Evolutionary conservation across 2,888 invertebrate species (phyloP).

Genomic region (Elysia crispata): DNA sequence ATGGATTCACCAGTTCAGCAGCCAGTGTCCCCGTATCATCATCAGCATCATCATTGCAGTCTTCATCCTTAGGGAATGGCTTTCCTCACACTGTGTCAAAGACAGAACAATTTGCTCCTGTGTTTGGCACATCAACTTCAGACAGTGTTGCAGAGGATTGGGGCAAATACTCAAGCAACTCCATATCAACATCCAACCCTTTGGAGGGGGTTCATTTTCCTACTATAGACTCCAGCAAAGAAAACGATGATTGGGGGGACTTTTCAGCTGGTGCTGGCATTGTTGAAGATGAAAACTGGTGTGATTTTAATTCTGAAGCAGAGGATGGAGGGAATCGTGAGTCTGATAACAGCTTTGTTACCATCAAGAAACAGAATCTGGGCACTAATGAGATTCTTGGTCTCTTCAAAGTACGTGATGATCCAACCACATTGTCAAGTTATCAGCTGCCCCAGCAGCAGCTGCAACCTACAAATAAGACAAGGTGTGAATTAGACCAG

Average conservation of each 20-base stretch:
- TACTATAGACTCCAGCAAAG: no score
- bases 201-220: no score
- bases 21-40: no score
- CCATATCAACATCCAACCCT: no score
- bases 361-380: conserved; percentile 64
- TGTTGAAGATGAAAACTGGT: not conserved
- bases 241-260: not conserved
- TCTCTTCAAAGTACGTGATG: conserved; percentile 65
- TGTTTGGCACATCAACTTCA: no score
- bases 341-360: conserved; percentile 49
- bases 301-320: conserved; percentile 34
- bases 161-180: no score
- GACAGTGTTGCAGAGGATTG: no score
- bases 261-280: not conserved
- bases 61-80: no score
- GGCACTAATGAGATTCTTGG: conserved; percentile 63
- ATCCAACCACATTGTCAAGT: conserved; percentile 54
- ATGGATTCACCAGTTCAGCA: no score
- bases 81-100: no score
- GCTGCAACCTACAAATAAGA: not conserved
- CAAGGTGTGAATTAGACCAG: not conserved
- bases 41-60: no score
- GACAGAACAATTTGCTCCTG: no score
- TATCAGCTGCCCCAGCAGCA: conserved; percentile 47
- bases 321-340: not conserved